Evolutionary conservation across 2,113 vertebrate genomes (phyloP).

Genomic region (Cyanistes caeruleus): DNA sequence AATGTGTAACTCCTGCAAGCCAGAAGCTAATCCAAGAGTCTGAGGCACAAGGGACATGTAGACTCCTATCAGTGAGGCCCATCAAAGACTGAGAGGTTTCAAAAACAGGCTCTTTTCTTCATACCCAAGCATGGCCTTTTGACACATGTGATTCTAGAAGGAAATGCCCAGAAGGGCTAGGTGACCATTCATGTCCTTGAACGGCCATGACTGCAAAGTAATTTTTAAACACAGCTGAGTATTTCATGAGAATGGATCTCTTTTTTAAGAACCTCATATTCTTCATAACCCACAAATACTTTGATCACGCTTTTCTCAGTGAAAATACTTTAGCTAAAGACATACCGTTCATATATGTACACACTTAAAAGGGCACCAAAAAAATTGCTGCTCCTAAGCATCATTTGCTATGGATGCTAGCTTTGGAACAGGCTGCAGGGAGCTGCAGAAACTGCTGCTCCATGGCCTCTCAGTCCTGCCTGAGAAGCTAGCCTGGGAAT

Average conservation of each 20-base stretch:
- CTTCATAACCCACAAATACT: too few species aligned
- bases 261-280: too few species aligned
- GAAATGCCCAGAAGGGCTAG: not conserved
- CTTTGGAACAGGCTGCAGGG: too few species aligned
- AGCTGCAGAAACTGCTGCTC: too few species aligned
- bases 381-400: not conserved
- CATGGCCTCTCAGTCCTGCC: too few species aligned
- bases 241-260: too few species aligned
- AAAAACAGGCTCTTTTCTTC: not conserved
- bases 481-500: too few species aligned
- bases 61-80: not conserved
- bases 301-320: too few species aligned
- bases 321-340: too few species aligned
- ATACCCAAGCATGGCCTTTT: not conserved
- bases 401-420: too few species aligned
- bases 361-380: not conserved
- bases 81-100: not conserved
- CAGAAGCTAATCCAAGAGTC: not conserved
- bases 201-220: rapidly evolving
- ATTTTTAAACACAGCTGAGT: too few species aligned
- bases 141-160: not conserved
- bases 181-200: not conserved
- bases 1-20: not conserved
- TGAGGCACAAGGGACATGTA: rapidly evolving
- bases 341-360: not conserved